Evolutionary conservation across 2,797 vertebrate genomes (phyloP).

Genomic region (Malacoctenus gilli): DNA sequence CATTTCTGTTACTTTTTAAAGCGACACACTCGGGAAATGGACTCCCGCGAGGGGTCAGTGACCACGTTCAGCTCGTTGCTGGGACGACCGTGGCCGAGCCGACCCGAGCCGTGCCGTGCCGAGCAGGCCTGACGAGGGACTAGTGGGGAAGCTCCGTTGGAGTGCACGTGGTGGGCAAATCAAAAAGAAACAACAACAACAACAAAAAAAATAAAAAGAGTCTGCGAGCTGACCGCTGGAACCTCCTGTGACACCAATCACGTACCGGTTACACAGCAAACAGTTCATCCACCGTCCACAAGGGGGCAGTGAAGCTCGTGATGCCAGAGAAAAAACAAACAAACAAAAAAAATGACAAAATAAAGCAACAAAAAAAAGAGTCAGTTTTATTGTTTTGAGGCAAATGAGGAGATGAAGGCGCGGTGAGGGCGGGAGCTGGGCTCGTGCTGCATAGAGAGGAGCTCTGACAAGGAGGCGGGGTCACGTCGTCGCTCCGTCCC

Average conservation of each 20-base stretch:
- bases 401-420: slow-evolving; percentile 71
- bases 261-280: slow-evolving; percentile 40
- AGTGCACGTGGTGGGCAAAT: slow-evolving; percentile 23
- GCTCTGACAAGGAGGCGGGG: slow-evolving; percentile 60
- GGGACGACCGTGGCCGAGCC: too few relatives aligned
- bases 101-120: too few relatives aligned
- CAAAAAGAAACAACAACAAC: too few relatives aligned
- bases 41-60: too few relatives aligned
- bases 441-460: slow-evolving; percentile 81
- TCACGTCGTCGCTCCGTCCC: slow-evolving; percentile 36
- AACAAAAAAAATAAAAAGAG: too few relatives aligned
- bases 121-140: too few relatives aligned
- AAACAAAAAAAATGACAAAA: slow-evolving; percentile 46
- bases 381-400: slow-evolving; percentile 69
- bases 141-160: too few relatives aligned
- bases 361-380: slow-evolving; percentile 41
- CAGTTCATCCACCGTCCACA: slow-evolving; percentile 52
- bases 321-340: slow-evolving; percentile 12
- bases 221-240: slow-evolving; percentile 26
- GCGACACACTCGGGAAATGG: too few relatives aligned
- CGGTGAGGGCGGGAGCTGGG: slow-evolving; percentile 67
- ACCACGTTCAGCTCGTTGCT: too few relatives aligned
- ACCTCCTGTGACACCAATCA: slow-evolving; percentile 24
- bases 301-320: slow-evolving; percentile 20
- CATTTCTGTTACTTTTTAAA: too few relatives aligned